Conservation (phyloP, 2,797 vertebrate species). For the Alauda arvensis region DNA sequence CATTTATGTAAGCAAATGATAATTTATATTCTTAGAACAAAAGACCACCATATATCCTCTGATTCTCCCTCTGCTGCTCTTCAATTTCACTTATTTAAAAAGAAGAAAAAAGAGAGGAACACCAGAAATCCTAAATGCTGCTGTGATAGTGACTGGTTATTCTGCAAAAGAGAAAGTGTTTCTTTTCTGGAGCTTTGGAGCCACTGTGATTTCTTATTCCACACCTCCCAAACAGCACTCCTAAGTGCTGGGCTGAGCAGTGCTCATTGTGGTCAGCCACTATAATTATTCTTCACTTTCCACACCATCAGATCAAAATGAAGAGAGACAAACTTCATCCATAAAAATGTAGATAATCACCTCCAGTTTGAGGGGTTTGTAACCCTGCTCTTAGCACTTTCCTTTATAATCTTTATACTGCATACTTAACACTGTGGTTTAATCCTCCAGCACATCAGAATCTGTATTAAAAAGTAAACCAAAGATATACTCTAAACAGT, state of each 20-base stretch:
- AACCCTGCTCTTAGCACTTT: background rate
- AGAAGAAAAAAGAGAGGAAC: background rate
- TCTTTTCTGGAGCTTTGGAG: background rate
- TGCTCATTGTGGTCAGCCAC: background rate
- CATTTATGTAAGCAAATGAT: background rate
- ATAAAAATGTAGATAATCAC: background rate
- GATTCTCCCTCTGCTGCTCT: background rate
- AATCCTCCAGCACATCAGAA: background rate
- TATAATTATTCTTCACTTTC: background rate
- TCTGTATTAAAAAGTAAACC: background rate
- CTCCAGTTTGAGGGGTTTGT: background rate
- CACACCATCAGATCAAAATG: background rate
- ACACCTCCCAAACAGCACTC: background rate
- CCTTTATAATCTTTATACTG: background rate
- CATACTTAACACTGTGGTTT: background rate
- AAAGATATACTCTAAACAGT: background rate
- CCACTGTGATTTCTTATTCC: background rate
- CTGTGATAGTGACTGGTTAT: background rate
- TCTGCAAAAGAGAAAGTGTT: background rate
- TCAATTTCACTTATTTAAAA: background rate
- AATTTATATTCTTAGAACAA: background rate
- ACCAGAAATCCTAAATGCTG: background rate
- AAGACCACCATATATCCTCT: background rate
- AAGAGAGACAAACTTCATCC: background rate
- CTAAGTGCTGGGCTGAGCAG: accelerated